Percentiles rank a stretch among this genome's conserved stretches.
Evolutionary conservation across 2,797 vertebrate species (phyloP).

Genomic region (Lerista edwardsae): DNA sequence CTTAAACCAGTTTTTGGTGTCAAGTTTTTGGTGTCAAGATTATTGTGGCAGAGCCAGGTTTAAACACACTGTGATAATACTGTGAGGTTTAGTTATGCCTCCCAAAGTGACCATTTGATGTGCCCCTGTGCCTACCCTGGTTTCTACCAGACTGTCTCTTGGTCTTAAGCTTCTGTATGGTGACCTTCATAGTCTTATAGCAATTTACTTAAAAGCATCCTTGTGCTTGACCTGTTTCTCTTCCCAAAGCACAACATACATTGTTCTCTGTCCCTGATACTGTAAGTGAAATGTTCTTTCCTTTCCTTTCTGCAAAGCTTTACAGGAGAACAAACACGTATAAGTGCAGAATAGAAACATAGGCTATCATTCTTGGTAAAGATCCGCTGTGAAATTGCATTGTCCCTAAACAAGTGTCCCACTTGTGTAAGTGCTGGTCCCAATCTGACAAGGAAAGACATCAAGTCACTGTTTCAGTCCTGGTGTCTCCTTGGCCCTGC

Average conservation of each 20-base stretch:
- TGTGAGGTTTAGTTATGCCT: background rate
- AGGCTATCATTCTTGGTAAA: background rate
- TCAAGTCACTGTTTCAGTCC: background rate
- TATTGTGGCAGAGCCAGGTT: background rate
- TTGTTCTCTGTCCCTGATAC: background rate
- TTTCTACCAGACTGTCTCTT: background rate
- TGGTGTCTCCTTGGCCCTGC: too few species aligned
- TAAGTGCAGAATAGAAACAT: background rate
- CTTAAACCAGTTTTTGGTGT: too few species aligned
- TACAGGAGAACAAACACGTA: background rate
- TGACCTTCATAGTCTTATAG: background rate
- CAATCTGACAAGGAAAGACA: background rate
- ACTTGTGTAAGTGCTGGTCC: background rate
- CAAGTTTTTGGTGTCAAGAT: too few species aligned
- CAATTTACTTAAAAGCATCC: background rate
- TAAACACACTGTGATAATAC: background rate
- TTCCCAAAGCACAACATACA: background rate
- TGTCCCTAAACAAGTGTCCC: background rate
- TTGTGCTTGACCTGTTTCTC: background rate
- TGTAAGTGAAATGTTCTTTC: background rate
- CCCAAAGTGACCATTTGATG: too few species aligned
- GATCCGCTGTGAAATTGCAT: background rate
- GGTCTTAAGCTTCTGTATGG: background rate
- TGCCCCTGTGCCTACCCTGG: background rate
- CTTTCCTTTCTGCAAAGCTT: background rate